Conservation (phyloP, 1,140 invertebrate species). For the Drosophila funebris region DNA sequence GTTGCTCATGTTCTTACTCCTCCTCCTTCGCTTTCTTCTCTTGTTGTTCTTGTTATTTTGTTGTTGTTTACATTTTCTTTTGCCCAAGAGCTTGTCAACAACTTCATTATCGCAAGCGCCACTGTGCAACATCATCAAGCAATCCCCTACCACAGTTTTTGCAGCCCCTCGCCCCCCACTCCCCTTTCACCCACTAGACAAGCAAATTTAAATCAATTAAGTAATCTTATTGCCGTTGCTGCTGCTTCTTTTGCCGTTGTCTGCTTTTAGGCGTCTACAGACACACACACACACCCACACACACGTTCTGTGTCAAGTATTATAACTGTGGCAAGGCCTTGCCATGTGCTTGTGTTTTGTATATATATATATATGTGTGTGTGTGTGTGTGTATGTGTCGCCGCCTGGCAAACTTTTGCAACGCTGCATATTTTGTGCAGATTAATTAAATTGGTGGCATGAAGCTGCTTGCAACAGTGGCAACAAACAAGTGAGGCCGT, state of each 20-base stretch:
- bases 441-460: conserved; percentile 78
- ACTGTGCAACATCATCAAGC: conserved; percentile 57
- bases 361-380: too few relatives aligned
- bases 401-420: conserved; percentile 72
- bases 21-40: background rate
- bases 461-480: conserved; percentile 43
- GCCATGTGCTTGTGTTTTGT: conserved; percentile 32
- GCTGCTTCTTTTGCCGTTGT: conserved; percentile 50
- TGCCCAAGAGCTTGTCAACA: conserved; percentile 73
- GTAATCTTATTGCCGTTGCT: conserved; percentile 74
- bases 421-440: conserved; percentile 78
- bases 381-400: conserved; percentile 35
- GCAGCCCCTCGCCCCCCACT: background rate
- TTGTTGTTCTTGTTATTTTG: conserved; percentile 41
- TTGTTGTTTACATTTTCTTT: conserved; percentile 61
- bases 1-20: background rate
- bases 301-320: conserved; percentile 59
- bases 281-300: conserved; percentile 9
- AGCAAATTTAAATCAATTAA: conserved; percentile 81
- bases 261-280: conserved; percentile 60
- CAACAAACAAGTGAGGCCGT: conserved; percentile 24
- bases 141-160: background rate
- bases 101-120: conserved; percentile 76
- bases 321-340: conserved; percentile 62
- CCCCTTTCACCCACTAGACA: conserved; percentile 50